Percentiles rank a stretch among this genome's conserved stretches.
Conservation (phyloP, 2,113 vertebrate genomes). For the Colinus virginianus region DNA sequence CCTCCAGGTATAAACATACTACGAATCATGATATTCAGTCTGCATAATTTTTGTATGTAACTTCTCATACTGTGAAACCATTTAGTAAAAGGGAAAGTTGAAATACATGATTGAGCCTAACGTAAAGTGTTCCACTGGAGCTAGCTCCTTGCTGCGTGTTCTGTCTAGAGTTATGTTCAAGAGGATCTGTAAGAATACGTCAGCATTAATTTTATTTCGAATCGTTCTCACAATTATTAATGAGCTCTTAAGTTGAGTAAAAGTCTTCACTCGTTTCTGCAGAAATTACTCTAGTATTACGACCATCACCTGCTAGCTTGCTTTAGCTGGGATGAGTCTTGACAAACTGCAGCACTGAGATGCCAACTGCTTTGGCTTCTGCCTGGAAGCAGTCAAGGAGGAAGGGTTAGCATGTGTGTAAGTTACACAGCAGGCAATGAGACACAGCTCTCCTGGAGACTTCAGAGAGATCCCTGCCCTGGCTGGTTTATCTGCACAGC, state of each 20-base stretch:
- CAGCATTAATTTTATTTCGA: not conserved
- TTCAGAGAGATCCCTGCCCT: fast-evolving
- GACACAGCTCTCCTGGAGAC: not conserved
- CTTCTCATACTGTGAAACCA: not conserved
- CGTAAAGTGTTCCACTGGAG: not conserved
- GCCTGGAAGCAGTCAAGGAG: not conserved
- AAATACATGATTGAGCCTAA: not conserved
- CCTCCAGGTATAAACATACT: constrained; percentile 78
- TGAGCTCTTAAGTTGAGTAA: not conserved
- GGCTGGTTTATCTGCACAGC: fast-evolving
- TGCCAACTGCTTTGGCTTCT: not conserved
- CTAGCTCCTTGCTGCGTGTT: not conserved
- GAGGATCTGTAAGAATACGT: not conserved
- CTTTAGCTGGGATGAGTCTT: not conserved
- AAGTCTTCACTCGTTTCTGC: not conserved
- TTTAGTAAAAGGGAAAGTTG: not conserved
- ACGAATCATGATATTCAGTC: fast-evolving
- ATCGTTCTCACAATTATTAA: not conserved
- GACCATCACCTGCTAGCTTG: not conserved
- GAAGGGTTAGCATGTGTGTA: not conserved
- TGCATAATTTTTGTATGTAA: not conserved
- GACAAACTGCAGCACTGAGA: not conserved
- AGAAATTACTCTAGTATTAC: not conserved
- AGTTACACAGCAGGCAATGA: not conserved
- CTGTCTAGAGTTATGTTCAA: not conserved